Percentiles rank a stretch among this genome's conserved stretches.
phyloP scores from a whole-genome alignment of 2,797 vertebrate genomes.

The Crenichthys baileyi region DNA sequence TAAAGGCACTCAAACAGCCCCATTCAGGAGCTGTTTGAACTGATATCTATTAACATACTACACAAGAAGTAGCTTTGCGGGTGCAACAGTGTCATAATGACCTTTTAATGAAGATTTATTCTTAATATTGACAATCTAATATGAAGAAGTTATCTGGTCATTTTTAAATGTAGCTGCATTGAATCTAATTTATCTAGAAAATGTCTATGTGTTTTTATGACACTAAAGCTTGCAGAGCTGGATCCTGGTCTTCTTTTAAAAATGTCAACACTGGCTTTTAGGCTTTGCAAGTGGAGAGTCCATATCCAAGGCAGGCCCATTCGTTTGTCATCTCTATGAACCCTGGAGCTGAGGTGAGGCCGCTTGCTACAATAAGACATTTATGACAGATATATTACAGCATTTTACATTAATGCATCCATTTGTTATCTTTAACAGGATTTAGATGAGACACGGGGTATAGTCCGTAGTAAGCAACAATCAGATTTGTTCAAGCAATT shows the following conservation, averaged over 20 bases:
- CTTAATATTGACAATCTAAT: background rate
- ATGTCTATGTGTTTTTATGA: background rate
- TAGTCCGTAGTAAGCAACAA: background rate
- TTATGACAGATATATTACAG: background rate
- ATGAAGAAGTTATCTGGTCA: background rate
- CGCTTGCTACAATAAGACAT: conserved; percentile 27
- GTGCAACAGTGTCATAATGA: background rate
- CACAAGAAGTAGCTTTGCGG: background rate
- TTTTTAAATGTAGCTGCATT: background rate
- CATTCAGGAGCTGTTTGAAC: background rate
- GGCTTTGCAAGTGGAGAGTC: conserved; percentile 18
- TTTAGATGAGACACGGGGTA: too few species aligned
- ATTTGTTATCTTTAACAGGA: background rate
- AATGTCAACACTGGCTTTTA: background rate
- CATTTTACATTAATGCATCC: background rate
- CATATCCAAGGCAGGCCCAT: conserved; percentile 40
- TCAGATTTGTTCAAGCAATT: background rate
- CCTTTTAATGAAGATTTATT: background rate
- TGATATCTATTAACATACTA: background rate
- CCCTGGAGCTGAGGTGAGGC: conserved; percentile 31
- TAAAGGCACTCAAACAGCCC: background rate
- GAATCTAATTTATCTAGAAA: background rate
- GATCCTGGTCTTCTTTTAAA: background rate
- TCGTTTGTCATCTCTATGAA: conserved; percentile 47
- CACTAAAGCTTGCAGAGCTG: background rate